These are phyloP conservation scores for Cheilinus undulatus DNA, from an alignment of 2,113 vertebrate genomes.

Conservation along the genomic window DNA sequence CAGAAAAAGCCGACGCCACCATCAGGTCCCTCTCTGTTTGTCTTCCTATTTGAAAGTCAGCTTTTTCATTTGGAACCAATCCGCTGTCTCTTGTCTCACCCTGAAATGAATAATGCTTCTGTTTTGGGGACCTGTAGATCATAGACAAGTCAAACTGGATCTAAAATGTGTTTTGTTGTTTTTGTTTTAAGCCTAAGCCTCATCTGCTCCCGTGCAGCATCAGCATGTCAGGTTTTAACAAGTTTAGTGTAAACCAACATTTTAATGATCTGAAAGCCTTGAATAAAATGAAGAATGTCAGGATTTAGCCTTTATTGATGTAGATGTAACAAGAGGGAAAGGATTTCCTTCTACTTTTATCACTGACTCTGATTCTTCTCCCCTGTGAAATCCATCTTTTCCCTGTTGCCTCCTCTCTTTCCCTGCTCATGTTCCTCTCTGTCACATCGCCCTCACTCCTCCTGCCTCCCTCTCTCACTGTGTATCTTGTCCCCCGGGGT, in stretches of 20 bases:
- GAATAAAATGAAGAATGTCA: not conserved
- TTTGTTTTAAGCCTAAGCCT: constrained; percentile 31
- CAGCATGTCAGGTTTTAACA: constrained; percentile 13
- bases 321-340: not conserved
- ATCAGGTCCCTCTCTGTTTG: constrained; percentile 67
- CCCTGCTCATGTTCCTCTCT: constrained; percentile 37
- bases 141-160: constrained; percentile 66
- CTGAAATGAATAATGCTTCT: constrained; percentile 60
- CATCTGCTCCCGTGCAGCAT: constrained; percentile 26
- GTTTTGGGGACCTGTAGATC: constrained; percentile 71
- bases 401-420: constrained; percentile 39
- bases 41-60: constrained; percentile 72
- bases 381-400: constrained; percentile 31
- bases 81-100: constrained; percentile 43
- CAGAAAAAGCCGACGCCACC: constrained; percentile 61
- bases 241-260: constrained; percentile 20
- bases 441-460: constrained; percentile 48
- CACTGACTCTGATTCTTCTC: constrained; percentile 23
- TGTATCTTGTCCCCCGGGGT: constrained; percentile 55
- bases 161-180: constrained; percentile 62
- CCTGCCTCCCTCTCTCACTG: constrained; percentile 46
- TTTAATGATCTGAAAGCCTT: constrained; percentile 17
- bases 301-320: not conserved
- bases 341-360: constrained; percentile 20
- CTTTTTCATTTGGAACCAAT: constrained; percentile 77